A percentile compares a stretch with the other conserved stretches of the same genome.
These are phyloP conservation scores for Bos taurus DNA, from an alignment of 2,113 vertebrate species.

Conservation along the genomic window DNA sequence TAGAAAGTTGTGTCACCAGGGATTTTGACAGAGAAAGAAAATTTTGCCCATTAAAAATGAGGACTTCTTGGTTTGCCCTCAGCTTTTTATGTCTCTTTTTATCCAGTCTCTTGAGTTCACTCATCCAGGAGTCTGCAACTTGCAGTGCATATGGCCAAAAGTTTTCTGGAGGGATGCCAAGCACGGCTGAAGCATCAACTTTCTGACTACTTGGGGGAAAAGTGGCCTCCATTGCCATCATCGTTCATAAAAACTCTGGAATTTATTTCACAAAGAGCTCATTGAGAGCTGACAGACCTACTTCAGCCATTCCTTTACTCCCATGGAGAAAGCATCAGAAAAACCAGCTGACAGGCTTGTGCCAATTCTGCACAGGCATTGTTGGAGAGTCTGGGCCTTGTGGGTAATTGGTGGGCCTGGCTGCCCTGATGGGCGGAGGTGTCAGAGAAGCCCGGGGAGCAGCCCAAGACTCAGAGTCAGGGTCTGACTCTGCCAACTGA, in stretches of 20 bases:
- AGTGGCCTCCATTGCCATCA: constrained; percentile 1
- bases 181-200: background rate
- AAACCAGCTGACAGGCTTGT: background rate
- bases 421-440: background rate
- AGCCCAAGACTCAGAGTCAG: background rate
- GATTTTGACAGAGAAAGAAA: background rate
- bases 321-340: background rate
- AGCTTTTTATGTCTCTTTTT: background rate
- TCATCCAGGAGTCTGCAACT: background rate
- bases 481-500: background rate
- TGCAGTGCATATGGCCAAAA: background rate
- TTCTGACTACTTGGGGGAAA: background rate
- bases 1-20: constrained; percentile 3
- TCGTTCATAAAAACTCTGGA: constrained; percentile 50
- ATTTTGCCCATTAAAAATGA: background rate
- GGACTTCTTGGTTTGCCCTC: background rate
- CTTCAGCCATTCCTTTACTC: constrained; percentile 48
- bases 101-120: background rate
- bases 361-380: constrained; percentile 22
- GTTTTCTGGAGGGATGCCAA: constrained; percentile 46
- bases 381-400: background rate
- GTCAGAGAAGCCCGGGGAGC: background rate
- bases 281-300: constrained; percentile 50
- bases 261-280: constrained; percentile 64
- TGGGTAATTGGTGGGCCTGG: background rate